A percentile compares a stretch with the other conserved stretches of the same genome.
phyloP scores from a whole-genome alignment of 2,113 vertebrate genomes.

The Pavo muticus region DNA sequence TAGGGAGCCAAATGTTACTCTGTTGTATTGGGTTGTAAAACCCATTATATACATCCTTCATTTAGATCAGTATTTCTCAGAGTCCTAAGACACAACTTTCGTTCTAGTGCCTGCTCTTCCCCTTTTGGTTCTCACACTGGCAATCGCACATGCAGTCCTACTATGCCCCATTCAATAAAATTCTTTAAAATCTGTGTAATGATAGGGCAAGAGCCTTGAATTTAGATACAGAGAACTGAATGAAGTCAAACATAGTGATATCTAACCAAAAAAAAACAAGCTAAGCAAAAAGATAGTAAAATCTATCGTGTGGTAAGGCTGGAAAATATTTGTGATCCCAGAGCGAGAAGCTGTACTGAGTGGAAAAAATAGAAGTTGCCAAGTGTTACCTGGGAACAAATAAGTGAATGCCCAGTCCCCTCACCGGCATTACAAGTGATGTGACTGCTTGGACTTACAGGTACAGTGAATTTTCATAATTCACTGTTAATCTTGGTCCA shows the following conservation, averaged over 20 bases:
- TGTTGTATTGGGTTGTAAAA: background rate
- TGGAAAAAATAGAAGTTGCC: background rate
- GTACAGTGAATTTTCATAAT: background rate
- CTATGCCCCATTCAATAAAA: background rate
- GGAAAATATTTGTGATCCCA: background rate
- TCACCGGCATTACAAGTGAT: background rate
- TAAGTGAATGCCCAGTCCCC: background rate
- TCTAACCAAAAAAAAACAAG: fast-evolving
- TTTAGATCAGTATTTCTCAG: background rate
- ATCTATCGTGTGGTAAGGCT: background rate
- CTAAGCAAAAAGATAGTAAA: background rate
- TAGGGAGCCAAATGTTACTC: constrained; percentile 2
- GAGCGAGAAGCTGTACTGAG: background rate
- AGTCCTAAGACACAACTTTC: background rate
- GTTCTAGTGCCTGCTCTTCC: background rate
- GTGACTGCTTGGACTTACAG: background rate
- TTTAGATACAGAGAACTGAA: background rate
- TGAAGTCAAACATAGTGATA: background rate
- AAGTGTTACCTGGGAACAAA: background rate
- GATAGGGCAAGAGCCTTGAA: background rate
- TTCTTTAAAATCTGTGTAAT: background rate
- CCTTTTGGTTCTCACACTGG: background rate
- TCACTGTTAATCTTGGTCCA: background rate
- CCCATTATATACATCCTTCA: background rate
- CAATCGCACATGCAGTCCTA: background rate